phyloP scores from a whole-genome alignment of 2,113 vertebrate species.

The Nansenia antarctica region DNA sequence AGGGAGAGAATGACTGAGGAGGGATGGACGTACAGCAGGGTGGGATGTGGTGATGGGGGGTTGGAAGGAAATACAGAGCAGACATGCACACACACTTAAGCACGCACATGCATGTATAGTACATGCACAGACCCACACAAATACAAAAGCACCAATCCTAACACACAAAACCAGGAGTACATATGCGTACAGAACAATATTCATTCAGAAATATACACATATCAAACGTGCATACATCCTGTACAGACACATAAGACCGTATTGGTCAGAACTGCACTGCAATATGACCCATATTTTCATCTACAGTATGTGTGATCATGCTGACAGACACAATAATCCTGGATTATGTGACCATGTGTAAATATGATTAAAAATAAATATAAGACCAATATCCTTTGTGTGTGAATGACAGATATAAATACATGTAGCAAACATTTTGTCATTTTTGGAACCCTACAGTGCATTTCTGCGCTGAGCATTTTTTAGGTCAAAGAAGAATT shows the following conservation, averaged over 20 bases:
- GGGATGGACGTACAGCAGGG: constrained; percentile 36
- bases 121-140: not conserved
- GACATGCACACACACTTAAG: not conserved
- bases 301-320: not conserved
- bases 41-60: not conserved
- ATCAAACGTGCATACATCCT: no score
- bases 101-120: constrained; percentile 3
- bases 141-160: no score
- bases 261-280: no score
- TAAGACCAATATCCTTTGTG: constrained; percentile 10
- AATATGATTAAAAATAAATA: constrained; percentile 48
- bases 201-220: no score
- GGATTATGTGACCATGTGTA: constrained; percentile 48
- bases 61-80: constrained; percentile 37
- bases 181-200: no score
- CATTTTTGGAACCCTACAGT: constrained; percentile 27
- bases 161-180: no score
- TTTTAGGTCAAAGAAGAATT: constrained; percentile 31
- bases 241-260: no score
- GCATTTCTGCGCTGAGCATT: constrained; percentile 1
- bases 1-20: constrained; percentile 57
- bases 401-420: constrained; percentile 12
- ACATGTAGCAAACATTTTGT: not conserved
- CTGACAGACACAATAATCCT: constrained; percentile 51
- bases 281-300: no score